Percentiles rank a stretch among this genome's conserved stretches.
phyloP scores from a whole-genome alignment of 2,888 invertebrate species.

The Drosophila kanekoi region DNA sequence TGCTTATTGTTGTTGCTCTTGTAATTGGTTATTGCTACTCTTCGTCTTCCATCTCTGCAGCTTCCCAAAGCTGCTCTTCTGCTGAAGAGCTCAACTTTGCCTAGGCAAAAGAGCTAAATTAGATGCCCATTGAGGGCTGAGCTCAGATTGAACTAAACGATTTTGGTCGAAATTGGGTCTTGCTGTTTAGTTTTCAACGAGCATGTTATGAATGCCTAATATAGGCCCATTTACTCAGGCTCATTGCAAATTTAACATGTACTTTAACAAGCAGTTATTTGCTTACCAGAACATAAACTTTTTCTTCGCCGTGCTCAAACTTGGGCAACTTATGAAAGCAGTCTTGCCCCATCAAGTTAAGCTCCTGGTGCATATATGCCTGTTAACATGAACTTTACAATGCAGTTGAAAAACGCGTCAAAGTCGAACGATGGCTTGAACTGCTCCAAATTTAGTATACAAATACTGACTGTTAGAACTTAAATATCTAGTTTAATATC shows the following conservation, averaged over 20 bases:
- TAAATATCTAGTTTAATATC: too few species aligned
- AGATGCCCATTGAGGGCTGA: slow-evolving; percentile 12
- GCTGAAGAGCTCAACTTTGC: background rate
- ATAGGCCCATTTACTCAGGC: background rate
- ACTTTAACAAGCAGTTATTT: background rate
- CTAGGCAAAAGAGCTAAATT: slow-evolving; percentile 14
- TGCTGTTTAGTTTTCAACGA: too few species aligned
- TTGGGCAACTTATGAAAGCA: too few species aligned
- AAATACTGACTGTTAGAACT: too few species aligned
- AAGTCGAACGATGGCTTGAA: too few species aligned
- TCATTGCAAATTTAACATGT: slow-evolving; percentile 25
- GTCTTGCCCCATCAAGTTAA: too few species aligned
- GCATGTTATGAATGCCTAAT: too few species aligned
- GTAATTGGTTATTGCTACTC: slow-evolving; percentile 56
- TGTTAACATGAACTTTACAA: background rate
- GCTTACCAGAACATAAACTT: background rate
- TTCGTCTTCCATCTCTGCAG: slow-evolving; percentile 10
- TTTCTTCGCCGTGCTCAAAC: too few species aligned
- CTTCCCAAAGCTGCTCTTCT: background rate
- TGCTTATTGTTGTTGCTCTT: slow-evolving; percentile 40
- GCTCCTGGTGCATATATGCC: too few species aligned
- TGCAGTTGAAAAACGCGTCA: background rate
- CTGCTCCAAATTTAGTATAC: too few species aligned
- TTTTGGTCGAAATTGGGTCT: too few species aligned
- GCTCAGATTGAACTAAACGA: too few species aligned